Conservation (phyloP, 2,888 invertebrate genomes). For the Elmis aenea region DNA sequence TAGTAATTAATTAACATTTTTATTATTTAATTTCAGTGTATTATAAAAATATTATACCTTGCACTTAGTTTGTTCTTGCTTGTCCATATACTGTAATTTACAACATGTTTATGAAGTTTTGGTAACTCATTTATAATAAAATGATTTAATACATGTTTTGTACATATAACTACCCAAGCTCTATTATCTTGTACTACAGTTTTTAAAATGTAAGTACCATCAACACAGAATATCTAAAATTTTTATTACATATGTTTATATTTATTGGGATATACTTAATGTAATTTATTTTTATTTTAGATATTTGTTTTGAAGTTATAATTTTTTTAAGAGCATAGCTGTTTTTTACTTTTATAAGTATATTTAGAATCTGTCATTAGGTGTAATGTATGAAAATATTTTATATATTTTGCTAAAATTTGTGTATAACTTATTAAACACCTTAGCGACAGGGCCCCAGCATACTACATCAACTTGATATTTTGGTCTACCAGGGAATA, state of each 20-base stretch:
- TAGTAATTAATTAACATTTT: neutral
- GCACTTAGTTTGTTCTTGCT: conserved; percentile 19
- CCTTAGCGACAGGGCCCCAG: conserved; percentile 27
- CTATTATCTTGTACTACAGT: conserved; percentile 13
- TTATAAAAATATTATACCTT: conserved; percentile 15
- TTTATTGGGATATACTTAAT: no score
- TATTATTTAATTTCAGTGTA: conserved; percentile 1
- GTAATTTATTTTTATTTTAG: no score
- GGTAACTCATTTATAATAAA: conserved; percentile 12
- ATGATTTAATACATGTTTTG: conserved; percentile 13
- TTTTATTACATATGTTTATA: no score
- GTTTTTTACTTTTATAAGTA: no score
- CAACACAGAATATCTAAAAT: conserved; percentile 20
- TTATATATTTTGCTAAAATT: no score
- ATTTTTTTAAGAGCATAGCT: no score
- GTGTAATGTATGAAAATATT: no score
- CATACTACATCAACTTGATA: conserved; percentile 26
- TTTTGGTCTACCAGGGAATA: conserved; percentile 19
- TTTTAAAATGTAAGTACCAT: conserved; percentile 15
- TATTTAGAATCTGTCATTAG: no score
- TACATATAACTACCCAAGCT: conserved; percentile 20
- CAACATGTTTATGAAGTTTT: conserved; percentile 16
- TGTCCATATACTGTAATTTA: conserved; percentile 18
- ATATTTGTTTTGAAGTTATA: no score
- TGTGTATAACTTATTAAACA: no score